Evolutionary conservation across 2,888 invertebrate genomes (phyloP).

Genomic region (Urechis unicinctus): DNA sequence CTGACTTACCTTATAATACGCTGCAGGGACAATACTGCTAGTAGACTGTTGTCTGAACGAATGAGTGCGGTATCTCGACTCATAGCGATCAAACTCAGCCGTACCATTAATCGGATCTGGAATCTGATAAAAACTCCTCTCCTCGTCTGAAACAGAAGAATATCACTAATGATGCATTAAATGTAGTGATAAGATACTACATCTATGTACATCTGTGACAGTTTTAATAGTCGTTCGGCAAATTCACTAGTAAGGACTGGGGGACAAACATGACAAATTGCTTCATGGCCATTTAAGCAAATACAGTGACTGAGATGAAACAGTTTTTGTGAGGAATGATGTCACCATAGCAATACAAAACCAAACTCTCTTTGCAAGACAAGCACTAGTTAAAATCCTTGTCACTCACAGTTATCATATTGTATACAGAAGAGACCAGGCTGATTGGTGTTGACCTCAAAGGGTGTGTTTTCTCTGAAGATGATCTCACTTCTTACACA

Average conservation of each 20-base stretch:
- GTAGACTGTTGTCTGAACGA: slow-evolving; percentile 20
- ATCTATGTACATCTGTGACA: too few species aligned
- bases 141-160: slow-evolving; percentile 25
- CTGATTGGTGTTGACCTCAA: slow-evolving; percentile 23
- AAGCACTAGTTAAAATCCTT: too few species aligned
- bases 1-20: slow-evolving; percentile 11
- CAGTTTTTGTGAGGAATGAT: too few species aligned
- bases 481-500: slow-evolving; percentile 14
- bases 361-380: too few species aligned
- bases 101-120: slow-evolving; percentile 30
- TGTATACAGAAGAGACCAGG: slow-evolving; percentile 34
- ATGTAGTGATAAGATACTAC: neutral
- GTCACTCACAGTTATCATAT: neutral
- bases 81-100: slow-evolving; percentile 26
- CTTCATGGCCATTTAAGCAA: too few species aligned
- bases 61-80: slow-evolving; percentile 25
- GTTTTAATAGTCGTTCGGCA: too few species aligned
- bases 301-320: too few species aligned
- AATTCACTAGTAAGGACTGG: too few species aligned
- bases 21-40: neutral
- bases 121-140: slow-evolving; percentile 37
- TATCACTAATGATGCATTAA: neutral
- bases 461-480: slow-evolving; percentile 27
- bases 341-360: too few species aligned
- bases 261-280: too few species aligned